Percentiles rank a stretch among this genome's conserved stretches.
Conservation (phyloP, 2,113 vertebrate species). For the Muscicapa adusta region DNA sequence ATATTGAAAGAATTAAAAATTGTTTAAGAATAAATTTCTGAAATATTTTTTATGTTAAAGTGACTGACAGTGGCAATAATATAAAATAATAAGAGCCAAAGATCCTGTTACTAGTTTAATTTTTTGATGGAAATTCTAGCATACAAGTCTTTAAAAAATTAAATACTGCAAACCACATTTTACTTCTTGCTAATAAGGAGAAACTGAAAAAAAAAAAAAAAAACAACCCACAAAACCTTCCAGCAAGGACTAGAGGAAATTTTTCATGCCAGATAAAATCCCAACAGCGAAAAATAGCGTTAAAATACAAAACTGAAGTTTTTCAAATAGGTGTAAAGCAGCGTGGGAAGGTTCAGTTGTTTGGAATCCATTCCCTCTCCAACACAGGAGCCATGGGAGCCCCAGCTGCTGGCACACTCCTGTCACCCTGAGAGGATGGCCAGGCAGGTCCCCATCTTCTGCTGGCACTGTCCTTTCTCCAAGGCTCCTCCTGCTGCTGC, state of each 20-base stretch:
- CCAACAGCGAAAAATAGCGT: accelerated
- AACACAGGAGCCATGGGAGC: accelerated
- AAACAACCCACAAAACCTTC: neutral
- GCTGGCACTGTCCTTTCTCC: neutral
- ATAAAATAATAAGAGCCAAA: neutral
- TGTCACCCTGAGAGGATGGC: accelerated
- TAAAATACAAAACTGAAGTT: neutral
- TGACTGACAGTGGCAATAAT: neutral
- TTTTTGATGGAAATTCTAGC: neutral
- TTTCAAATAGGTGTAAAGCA: neutral
- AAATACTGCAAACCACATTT: neutral
- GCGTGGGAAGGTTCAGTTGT: neutral
- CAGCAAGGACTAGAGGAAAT: neutral
- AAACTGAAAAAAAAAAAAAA: neutral
- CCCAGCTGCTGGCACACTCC: accelerated
- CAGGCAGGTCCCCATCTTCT: neutral
- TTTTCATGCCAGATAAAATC: neutral
- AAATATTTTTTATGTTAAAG: neutral
- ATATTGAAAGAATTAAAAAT: neutral
- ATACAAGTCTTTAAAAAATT: neutral
- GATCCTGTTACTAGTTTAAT: neutral
- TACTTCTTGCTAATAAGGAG: neutral
- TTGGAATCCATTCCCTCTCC: neutral
- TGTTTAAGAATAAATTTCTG: neutral
- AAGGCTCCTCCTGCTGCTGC: neutral